phyloP scores from a whole-genome alignment of 2,888 invertebrate species.

The Syrista parreyssii region DNA sequence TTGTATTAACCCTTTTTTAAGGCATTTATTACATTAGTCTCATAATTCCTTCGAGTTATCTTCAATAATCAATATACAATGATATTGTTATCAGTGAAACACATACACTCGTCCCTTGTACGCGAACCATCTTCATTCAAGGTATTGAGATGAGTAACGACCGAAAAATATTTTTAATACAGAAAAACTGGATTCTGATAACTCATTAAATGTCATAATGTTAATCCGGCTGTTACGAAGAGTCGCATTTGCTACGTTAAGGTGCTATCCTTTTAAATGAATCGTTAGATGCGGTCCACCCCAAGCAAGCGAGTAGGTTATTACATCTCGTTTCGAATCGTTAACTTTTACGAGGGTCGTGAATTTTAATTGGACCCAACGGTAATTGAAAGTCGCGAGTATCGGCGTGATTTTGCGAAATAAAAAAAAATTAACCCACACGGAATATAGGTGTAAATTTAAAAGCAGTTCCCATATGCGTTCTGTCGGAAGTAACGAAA shows the following conservation, averaged over 20 bases:
- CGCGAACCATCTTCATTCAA: background rate
- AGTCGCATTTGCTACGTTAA: background rate
- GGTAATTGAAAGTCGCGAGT: constrained; percentile 39
- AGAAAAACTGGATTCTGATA: background rate
- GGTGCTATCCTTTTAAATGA: background rate
- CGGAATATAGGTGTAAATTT: background rate
- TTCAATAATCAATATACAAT: background rate
- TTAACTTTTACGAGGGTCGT: constrained; percentile 43
- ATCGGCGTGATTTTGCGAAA: background rate
- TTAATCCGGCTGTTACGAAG: background rate
- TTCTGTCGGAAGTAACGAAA: background rate
- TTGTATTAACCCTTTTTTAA: background rate
- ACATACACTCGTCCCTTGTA: background rate
- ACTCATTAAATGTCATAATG: background rate
- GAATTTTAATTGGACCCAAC: constrained; percentile 45
- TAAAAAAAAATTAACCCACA: background rate
- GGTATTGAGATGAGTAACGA: background rate
- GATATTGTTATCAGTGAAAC: background rate
- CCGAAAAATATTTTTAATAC: background rate
- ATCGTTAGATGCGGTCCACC: background rate
- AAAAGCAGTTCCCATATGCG: background rate
- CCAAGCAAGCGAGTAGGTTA: constrained; percentile 7
- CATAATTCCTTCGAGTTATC: background rate
- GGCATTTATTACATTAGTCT: background rate
- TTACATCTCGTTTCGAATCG: constrained; percentile 27